Conservation (phyloP, 2,113 vertebrate genomes). For the Pardalotus punctatus region DNA sequence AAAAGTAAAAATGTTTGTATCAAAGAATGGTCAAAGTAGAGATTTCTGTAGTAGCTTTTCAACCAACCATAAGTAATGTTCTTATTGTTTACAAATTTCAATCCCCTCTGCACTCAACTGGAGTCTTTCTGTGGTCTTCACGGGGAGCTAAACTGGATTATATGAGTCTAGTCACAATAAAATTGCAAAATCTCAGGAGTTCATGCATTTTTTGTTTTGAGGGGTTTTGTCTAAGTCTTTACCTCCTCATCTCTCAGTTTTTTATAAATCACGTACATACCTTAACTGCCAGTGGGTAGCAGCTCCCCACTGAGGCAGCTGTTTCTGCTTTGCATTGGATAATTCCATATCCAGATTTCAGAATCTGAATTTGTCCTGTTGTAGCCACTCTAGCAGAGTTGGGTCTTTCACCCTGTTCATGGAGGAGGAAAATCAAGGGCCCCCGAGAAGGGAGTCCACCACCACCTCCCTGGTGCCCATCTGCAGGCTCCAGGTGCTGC, state of each 20-base stretch:
- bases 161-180: background rate
- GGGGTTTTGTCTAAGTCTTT: background rate
- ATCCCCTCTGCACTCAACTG: background rate
- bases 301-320: background rate
- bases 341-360: background rate
- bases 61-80: background rate
- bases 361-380: background rate
- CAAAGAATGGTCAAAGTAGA: background rate
- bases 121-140: background rate
- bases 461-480: fast-evolving
- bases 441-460: background rate
- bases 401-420: background rate
- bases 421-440: background rate
- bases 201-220: background rate
- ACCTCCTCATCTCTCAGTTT: background rate
- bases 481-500: background rate
- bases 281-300: background rate
- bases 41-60: background rate
- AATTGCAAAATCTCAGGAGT: background rate
- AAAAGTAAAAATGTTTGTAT: background rate
- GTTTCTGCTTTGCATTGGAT: background rate
- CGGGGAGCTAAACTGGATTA: background rate
- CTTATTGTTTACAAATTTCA: background rate
- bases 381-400: background rate
- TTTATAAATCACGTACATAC: background rate